phyloP scores from a whole-genome alignment of 2,797 vertebrate species.

The Somateria mollissima region DNA sequence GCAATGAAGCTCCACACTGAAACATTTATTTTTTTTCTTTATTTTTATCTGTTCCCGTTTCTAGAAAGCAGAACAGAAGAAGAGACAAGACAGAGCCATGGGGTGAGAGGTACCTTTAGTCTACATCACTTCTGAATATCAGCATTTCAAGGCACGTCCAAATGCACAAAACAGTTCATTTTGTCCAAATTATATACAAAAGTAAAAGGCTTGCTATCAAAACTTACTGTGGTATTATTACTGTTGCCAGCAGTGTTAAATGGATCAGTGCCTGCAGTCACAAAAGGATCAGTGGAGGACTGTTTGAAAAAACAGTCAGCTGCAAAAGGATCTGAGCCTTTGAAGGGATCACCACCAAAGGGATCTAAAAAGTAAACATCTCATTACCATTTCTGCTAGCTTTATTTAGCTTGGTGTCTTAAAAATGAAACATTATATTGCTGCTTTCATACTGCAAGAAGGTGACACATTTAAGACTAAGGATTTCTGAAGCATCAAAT shows the following conservation, averaged over 20 bases:
- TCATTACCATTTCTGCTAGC: neutral
- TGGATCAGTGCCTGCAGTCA: slow-evolving; percentile 82
- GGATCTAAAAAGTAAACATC: slow-evolving; percentile 82
- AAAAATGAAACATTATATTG: neutral
- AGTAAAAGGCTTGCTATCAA: neutral
- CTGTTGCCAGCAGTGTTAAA: slow-evolving; percentile 79
- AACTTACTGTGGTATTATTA: slow-evolving; percentile 74
- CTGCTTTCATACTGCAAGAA: neutral
- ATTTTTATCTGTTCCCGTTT: neutral
- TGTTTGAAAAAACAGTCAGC: slow-evolving; percentile 92
- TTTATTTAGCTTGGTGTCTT: neutral
- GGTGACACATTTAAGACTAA: neutral
- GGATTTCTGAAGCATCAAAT: neutral
- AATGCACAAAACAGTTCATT: neutral
- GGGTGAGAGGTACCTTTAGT: neutral
- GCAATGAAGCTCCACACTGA: neutral
- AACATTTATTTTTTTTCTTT: neutral
- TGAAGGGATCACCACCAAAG: slow-evolving; percentile 96
- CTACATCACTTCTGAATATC: neutral
- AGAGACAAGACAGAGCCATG: neutral
- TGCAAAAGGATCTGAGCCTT: slow-evolving; percentile 96
- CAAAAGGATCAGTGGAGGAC: slow-evolving; percentile 82
- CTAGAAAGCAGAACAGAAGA: neutral
- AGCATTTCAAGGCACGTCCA: neutral
- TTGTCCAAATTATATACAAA: neutral